These are phyloP conservation scores for Thamnophis sirtalis DNA, from an alignment of 2,113 vertebrate species.

Conservation along the genomic window DNA sequence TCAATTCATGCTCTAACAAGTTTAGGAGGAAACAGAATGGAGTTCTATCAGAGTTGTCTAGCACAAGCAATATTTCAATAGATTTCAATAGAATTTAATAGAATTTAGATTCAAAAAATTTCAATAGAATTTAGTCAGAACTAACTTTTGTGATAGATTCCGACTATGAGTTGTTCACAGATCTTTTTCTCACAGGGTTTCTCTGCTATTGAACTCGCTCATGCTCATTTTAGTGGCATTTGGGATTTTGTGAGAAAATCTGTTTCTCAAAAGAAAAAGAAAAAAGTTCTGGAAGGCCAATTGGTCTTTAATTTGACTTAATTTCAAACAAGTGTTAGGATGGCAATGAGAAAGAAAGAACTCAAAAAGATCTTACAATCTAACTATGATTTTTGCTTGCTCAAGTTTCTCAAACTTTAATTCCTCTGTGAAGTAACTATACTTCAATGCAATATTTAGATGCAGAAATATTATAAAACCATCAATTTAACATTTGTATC, in stretches of 20 bases:
- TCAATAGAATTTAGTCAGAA: not conserved
- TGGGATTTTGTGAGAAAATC: not conserved
- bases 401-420: not conserved
- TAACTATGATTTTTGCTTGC: not conserved
- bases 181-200: not conserved
- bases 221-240: not conserved
- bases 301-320: not conserved
- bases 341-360: not conserved
- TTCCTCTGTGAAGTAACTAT: constrained; percentile 19
- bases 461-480: constrained; percentile 1
- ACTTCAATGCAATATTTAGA: not conserved
- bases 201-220: not conserved
- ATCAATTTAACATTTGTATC: not conserved
- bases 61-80: not conserved
- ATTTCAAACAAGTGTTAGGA: not conserved
- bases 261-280: not conserved
- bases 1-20: not conserved
- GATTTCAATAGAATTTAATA: not conserved
- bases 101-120: not conserved
- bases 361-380: not conserved
- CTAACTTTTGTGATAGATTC: not conserved
- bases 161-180: not conserved
- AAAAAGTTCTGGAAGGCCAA: not conserved
- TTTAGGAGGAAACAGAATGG: not conserved
- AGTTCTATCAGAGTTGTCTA: not conserved